These are phyloP conservation scores for Dendronephthya gigantea DNA, from an alignment of 64 coral and sea anemone species.

Conservation along the genomic window DNA sequence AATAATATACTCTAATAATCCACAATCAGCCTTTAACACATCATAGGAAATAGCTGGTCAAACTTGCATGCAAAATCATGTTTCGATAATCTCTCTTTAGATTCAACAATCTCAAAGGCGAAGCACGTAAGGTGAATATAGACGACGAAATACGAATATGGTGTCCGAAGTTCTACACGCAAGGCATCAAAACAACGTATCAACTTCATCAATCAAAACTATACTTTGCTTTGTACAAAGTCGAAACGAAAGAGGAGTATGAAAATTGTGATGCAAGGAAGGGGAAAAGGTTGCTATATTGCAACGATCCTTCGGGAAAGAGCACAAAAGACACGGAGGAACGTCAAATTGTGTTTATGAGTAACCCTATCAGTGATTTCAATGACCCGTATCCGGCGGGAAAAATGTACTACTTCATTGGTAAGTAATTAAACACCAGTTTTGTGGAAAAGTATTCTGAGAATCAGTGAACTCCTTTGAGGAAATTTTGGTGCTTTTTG, in stretches of 20 bases:
- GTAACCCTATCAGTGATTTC: neutral
- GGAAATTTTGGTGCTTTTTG: no score
- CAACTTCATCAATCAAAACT: neutral
- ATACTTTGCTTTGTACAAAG: slow-evolving; percentile 7
- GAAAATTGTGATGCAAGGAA: slow-evolving; percentile 3
- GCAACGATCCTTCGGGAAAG: neutral
- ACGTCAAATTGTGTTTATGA: neutral
- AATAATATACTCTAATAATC: no score
- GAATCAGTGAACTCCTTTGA: no score
- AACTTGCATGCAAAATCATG: no score
- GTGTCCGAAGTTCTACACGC: slow-evolving; percentile 1
- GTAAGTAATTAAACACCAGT: neutral
- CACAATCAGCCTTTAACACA: no score
- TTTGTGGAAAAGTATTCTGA: neutral
- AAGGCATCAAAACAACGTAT: neutral
- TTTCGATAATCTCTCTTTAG: neutral
- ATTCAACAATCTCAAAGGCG: neutral
- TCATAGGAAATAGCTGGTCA: no score
- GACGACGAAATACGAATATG: neutral
- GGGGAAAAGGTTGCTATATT: neutral
- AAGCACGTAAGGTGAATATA: neutral
- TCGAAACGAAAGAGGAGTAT: slow-evolving; percentile 4
- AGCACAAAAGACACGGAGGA: neutral
- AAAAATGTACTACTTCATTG: neutral
- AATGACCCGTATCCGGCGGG: neutral